Conservation (phyloP, 2,888 invertebrate genomes). For the Smittia aterrima region DNA sequence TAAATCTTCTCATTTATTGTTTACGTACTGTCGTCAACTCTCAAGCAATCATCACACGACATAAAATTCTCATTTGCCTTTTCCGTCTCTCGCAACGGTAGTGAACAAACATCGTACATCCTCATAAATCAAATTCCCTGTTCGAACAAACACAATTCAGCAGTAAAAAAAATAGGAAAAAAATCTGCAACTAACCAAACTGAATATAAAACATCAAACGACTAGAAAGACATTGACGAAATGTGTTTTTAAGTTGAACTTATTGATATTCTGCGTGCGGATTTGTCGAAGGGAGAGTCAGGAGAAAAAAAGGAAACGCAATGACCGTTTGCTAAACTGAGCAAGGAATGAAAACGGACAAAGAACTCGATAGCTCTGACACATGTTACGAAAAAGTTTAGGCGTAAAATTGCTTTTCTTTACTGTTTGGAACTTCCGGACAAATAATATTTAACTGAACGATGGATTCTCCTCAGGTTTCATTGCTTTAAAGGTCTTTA, state of each 20-base stretch:
- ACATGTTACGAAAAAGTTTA: background rate
- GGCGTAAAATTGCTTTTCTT: background rate
- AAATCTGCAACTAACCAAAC: too few species aligned
- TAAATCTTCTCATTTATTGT: conserved; percentile 22
- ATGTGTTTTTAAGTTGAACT: background rate
- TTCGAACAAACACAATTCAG: too few species aligned
- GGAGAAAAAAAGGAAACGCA: background rate
- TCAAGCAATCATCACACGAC: background rate
- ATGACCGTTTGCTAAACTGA: background rate
- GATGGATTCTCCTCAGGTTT: too few species aligned
- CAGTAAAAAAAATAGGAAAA: too few species aligned
- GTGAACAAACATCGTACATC: background rate
- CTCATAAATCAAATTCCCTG: background rate
- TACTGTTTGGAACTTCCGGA: background rate
- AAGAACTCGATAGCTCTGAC: background rate
- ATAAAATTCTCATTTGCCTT: background rate
- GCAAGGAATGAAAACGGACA: background rate
- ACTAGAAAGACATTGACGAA: background rate
- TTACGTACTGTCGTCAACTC: background rate
- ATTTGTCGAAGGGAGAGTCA: background rate
- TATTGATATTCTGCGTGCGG: conserved; percentile 11
- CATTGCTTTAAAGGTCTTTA: too few species aligned
- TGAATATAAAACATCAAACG: too few species aligned
- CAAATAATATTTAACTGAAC: too few species aligned
- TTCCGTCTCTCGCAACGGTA: background rate